Evolutionary conservation across 2,113 vertebrate genomes (phyloP).

Genomic region (Sylvietta virens): DNA sequence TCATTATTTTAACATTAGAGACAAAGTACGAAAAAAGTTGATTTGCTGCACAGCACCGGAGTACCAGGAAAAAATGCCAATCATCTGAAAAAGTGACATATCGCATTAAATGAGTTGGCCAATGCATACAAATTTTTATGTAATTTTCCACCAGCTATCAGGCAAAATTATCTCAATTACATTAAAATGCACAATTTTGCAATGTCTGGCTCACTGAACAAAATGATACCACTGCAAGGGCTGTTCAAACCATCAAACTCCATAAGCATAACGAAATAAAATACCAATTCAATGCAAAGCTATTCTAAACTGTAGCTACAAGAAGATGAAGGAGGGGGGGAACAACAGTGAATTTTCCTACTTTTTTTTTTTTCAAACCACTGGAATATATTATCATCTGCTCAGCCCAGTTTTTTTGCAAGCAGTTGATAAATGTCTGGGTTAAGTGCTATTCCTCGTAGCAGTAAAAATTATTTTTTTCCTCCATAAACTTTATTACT

Average conservation of each 20-base stretch:
- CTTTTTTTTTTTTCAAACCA: neutral
- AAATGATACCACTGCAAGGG: neutral
- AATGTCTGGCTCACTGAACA: slow-evolving; percentile 18
- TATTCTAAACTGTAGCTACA: slow-evolving; percentile 36
- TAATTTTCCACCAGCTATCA: slow-evolving; percentile 18
- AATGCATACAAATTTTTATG: neutral
- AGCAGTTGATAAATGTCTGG: neutral
- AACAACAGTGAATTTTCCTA: neutral
- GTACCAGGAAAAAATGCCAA: neutral
- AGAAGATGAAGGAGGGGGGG: neutral
- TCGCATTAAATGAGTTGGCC: neutral
- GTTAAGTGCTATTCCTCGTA: slow-evolving; percentile 19
- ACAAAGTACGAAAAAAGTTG: neutral
- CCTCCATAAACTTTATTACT: slow-evolving; percentile 24
- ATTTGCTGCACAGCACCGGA: neutral
- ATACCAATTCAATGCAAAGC: slow-evolving; percentile 24
- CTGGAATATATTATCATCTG: neutral
- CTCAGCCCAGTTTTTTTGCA: neutral
- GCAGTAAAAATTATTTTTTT: neutral
- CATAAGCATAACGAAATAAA: slow-evolving; percentile 42
- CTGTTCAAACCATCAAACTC: slow-evolving; percentile 31
- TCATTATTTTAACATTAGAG: slow-evolving; percentile 28
- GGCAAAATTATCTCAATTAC: slow-evolving; percentile 27
- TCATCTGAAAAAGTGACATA: neutral
- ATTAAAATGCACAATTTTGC: slow-evolving; percentile 13